A percentile compares a stretch with the other conserved stretches of the same genome.
Conservation (phyloP, 2,797 vertebrate genomes). For the Salmo trutta region DNA sequence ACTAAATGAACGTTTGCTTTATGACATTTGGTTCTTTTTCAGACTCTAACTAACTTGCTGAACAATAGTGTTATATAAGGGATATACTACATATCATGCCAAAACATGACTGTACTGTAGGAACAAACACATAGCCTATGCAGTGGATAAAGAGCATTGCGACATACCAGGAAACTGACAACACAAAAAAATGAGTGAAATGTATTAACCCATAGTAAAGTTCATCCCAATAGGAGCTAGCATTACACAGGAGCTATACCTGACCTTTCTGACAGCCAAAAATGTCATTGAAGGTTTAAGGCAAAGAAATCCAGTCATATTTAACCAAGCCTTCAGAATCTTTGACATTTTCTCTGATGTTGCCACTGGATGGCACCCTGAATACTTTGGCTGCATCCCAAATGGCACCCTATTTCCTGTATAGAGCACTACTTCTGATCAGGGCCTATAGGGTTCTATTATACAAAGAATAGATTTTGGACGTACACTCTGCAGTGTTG, state of each 20-base stretch:
- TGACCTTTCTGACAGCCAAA: conserved; percentile 78
- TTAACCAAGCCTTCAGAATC: conserved; percentile 79
- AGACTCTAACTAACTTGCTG: neutral
- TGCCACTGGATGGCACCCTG: conserved; percentile 75
- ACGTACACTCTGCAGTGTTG: neutral
- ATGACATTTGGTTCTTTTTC: neutral
- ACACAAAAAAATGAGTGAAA: conserved; percentile 55
- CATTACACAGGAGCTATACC: conserved; percentile 70
- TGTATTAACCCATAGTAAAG: conserved; percentile 74
- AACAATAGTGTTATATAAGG: neutral
- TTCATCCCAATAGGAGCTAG: conserved; percentile 72
- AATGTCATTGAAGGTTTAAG: conserved; percentile 79
- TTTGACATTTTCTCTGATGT: conserved; percentile 82
- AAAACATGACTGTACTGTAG: neutral
- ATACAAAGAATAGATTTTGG: neutral
- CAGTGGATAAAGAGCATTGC: neutral
- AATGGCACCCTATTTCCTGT: neutral
- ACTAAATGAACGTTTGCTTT: neutral
- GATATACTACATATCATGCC: neutral
- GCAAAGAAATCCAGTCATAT: conserved; percentile 77
- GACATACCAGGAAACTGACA: conserved; percentile 11
- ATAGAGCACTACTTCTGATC: neutral
- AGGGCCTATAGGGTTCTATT: neutral
- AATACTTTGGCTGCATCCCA: conserved; percentile 70
- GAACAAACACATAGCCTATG: neutral